Percentiles rank a stretch among this genome's conserved stretches.
phyloP scores from a whole-genome alignment of 2,113 vertebrate species.

The Phodopus roborovskii region DNA sequence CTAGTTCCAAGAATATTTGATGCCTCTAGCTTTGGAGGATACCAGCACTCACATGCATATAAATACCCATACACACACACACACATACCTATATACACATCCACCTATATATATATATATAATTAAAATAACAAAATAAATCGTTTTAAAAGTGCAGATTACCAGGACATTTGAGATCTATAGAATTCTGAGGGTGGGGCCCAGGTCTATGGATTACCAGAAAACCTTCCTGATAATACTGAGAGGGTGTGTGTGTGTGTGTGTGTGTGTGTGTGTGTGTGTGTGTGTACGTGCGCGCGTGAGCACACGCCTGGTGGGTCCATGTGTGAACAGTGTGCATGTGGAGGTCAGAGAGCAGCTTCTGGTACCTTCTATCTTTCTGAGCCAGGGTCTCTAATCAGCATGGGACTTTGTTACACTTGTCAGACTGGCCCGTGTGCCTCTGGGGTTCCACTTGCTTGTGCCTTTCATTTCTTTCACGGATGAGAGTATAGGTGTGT shows the following conservation, averaged over 20 bases:
- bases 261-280: not conserved
- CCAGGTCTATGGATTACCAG: not conserved
- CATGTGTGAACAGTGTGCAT: not conserved
- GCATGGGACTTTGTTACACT: not conserved
- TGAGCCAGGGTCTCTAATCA: not conserved
- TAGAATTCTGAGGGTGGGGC: accelerated
- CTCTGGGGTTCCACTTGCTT: not conserved
- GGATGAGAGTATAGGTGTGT: not conserved
- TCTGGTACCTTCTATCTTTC: not conserved
- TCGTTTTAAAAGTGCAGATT: not conserved
- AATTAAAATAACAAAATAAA: not conserved
- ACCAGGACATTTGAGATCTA: not conserved
- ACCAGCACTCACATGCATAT: not conserved
- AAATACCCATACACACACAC: no score
- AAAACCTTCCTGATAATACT: not conserved
- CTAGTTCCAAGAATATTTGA: not conserved
- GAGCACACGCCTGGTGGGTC: no score
- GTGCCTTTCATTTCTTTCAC: not conserved
- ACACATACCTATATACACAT: not conserved
- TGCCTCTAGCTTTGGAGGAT: not conserved
- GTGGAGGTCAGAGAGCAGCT: not conserved
- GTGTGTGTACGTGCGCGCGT: not conserved
- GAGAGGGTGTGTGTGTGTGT: not conserved
- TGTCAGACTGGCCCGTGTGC: no score
- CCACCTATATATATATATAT: not conserved